Base-by-base conservation (phyloP, 2,888 invertebrate species). In the Kryphioiulus occultus region DNA sequence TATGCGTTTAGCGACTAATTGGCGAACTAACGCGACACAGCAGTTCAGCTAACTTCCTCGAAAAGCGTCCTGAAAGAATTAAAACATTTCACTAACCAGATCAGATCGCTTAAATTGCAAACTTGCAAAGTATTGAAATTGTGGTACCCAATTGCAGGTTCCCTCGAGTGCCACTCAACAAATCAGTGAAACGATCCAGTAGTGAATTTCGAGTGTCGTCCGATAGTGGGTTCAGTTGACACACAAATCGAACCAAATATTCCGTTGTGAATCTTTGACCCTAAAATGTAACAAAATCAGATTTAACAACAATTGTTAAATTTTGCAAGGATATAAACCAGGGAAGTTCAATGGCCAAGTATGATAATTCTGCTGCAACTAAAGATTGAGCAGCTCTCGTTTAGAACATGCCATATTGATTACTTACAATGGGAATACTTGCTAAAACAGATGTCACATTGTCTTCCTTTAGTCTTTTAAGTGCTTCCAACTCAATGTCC, bases 161-260 rank as follows among this genome's bases (percentile, higher is more conserved):
- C 12, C 22, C 22, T 22, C 22, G 4, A 22, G 19, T 68, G 10
- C 59, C 59, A 26, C 19, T 22, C 59, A 68, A 22, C 59, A 68
- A 26, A 26, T 68, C 59, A 9, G 22, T 22, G 59, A 68, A 22
- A 22, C 9, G 59, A 68, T 68, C 59, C 7, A 68, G 59, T 7
- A 68, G 59, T 22, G 22, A 68, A 68, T 68, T 68, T 68, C 59
- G n/a, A 19, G 9, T 19, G 2, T 68, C 59, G 12, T 22, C 22
- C 22, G 59, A 68, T 3, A 68, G n/a, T 68, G 59, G 59, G 22
- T 68, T 68, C 10, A 68, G 59, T 68, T 68, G 59, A 68, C 59
- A 68, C n/a, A 22, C 22, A 68, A 68, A 68, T 22, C 59, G 59
- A 22, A 68, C 59, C 59, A 68, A 68, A 68, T 68, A 68, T 68